A percentile compares a stretch with the other conserved stretches of the same genome.
Conservation (phyloP, 2,113 vertebrate genomes). For the Anseranas semipalmata region DNA sequence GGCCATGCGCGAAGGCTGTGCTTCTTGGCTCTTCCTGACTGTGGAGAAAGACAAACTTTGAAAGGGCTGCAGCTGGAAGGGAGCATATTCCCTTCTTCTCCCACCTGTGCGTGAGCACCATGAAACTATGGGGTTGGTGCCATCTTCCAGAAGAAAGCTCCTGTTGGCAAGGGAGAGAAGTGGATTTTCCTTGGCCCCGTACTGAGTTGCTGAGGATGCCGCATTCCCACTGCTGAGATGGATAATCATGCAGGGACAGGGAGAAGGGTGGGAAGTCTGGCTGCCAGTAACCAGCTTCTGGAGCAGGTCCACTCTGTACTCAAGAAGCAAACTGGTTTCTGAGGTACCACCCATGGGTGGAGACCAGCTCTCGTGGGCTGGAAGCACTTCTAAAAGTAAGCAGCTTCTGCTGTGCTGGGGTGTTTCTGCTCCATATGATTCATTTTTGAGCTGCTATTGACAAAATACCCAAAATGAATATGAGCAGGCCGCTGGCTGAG, state of each 20-base stretch:
- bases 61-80: neutral
- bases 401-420: neutral
- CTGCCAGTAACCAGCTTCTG: neutral
- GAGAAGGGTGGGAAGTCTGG: neutral
- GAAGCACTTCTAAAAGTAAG: neutral
- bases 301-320: neutral
- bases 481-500: neutral
- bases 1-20: neutral
- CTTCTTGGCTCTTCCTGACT: neutral
- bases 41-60: neutral
- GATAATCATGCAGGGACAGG: neutral
- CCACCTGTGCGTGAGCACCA: rapidly evolving
- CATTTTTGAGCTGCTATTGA: neutral
- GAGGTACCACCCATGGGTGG: neutral
- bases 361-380: neutral
- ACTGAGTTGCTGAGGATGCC: neutral
- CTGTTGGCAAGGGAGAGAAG: neutral
- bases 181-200: rapidly evolving
- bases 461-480: neutral
- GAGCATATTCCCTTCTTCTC: rapidly evolving
- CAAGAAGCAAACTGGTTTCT: neutral
- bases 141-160: neutral
- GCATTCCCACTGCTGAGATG: neutral
- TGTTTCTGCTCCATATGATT: neutral
- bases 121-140: neutral